These are phyloP conservation scores for Trileptium ribeirensis DNA, from an alignment of 2,888 invertebrate species.

Conservation along the genomic window DNA sequence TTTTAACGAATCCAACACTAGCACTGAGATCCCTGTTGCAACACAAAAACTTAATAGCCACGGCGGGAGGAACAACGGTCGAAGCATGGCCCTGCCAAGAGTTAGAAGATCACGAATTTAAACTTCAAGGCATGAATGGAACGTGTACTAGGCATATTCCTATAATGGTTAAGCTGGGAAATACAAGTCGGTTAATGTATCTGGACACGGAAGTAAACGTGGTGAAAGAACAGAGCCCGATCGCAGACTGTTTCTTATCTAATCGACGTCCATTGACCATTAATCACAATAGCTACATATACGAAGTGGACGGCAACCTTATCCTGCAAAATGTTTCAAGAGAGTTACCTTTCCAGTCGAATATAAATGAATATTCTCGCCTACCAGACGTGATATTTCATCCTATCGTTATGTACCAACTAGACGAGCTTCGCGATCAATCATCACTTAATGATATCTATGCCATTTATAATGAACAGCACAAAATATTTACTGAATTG, in stretches of 20 bases:
- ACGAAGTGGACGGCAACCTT: background rate
- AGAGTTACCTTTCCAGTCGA: no score
- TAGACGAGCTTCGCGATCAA: background rate
- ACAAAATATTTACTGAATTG: background rate
- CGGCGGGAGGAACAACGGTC: background rate
- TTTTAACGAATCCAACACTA: background rate
- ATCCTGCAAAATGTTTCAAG: no score
- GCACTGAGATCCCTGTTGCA: background rate
- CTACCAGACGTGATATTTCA: background rate
- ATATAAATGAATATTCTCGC: no score
- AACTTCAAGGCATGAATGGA: background rate
- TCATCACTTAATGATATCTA: background rate
- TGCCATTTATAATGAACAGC: no score
- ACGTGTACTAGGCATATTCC: background rate
- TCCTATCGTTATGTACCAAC: background rate
- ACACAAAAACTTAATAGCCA: background rate
- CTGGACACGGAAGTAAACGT: slow-evolving; percentile 4
- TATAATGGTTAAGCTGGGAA: background rate
- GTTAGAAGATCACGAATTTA: background rate
- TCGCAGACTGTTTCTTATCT: background rate
- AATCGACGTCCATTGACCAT: background rate
- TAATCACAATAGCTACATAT: background rate
- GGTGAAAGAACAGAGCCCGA: background rate
- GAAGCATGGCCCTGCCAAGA: slow-evolving; percentile 1
- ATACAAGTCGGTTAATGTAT: background rate